phyloP scores from a whole-genome alignment of 2,797 vertebrate genomes.

The Varecia variegata region DNA sequence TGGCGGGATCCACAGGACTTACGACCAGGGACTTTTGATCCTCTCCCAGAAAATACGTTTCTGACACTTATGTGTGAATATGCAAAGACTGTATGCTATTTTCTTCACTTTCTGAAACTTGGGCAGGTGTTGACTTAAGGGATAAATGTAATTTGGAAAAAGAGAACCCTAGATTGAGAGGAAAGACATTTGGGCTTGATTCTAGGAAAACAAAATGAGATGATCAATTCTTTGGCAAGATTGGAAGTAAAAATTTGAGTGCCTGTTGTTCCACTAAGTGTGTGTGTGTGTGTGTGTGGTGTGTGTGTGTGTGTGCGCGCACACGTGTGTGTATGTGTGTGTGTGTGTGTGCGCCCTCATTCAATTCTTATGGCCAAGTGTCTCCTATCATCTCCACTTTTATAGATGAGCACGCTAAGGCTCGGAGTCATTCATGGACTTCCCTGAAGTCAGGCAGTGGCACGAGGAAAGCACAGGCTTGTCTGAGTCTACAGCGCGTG shows the following conservation, averaged over 20 bases:
- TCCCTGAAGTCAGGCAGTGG: not conserved
- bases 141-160: not conserved
- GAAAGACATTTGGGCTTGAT: not conserved
- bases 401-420: conserved; percentile 9
- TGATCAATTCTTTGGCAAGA: not conserved
- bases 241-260: not conserved
- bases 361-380: not conserved
- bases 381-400: not conserved
- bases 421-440: conserved; percentile 10
- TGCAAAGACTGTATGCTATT: not conserved
- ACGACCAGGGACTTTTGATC: not conserved
- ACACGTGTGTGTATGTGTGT: too few species aligned
- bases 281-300: too few species aligned
- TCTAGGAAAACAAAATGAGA: not conserved
- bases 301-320: too few species aligned
- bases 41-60: not conserved
- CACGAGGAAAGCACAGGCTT: not conserved
- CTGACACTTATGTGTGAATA: not conserved
- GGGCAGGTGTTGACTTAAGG: not conserved
- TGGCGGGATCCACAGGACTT: not conserved
- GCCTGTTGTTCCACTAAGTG: not conserved
- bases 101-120: conserved; percentile 1
- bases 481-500: not conserved
- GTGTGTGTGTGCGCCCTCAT: not conserved
- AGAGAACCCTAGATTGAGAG: not conserved